Evolutionary conservation across 1,140 invertebrate genomes (phyloP), one percentile per base, ranked within the genome.

Genomic region (Anoplophora glabripennis): DNA sequence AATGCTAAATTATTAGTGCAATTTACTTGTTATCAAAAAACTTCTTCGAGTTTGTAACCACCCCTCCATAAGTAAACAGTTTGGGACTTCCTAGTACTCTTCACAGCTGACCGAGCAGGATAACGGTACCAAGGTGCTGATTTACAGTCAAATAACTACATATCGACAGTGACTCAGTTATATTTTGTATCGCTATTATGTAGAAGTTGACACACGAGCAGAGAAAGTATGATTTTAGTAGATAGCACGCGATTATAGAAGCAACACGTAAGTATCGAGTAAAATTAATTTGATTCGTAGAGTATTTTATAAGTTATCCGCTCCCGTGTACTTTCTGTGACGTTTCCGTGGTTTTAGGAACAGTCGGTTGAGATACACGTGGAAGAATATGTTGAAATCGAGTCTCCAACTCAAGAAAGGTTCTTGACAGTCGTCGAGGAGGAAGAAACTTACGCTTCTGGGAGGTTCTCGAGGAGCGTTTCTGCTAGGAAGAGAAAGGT

Each of bases 391-490:
- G 8, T 11, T 28, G 17, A 57, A 38, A 9, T 35, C 7, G 17
- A 34, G 8, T 7, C 53, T 5, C 34, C 53, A 9, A 54, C 28
- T n/a, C 51, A 53, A n/a, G 28, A 40, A 53, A 51, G 59, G 21
- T 33, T 67, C 2, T 44, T 61, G 15, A 67, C 62, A 11, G 28
- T 64, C 11, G 44, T 55, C 8, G 65, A 67, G 40, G 62, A 67
- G 7, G 55, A 63, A 42, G 45, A 53, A 21, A 57, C 44, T 21
- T 48, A 41, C 2, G 44, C 57, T 11, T 53, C 57, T 1, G 53
- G 57, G 12, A 48, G 38, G 5, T 54, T 64, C 35, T 54, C 28
- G 9, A 56, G 64, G 51, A 45, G 52, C 34, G 57, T 47, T n/a
- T 64, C 61, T 3, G 10, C 45, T 3, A 58, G 52, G 51, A n/a